Conservation (phyloP, 35 echinoderm and acorn worm genomes). For the Ptychodera flava region DNA sequence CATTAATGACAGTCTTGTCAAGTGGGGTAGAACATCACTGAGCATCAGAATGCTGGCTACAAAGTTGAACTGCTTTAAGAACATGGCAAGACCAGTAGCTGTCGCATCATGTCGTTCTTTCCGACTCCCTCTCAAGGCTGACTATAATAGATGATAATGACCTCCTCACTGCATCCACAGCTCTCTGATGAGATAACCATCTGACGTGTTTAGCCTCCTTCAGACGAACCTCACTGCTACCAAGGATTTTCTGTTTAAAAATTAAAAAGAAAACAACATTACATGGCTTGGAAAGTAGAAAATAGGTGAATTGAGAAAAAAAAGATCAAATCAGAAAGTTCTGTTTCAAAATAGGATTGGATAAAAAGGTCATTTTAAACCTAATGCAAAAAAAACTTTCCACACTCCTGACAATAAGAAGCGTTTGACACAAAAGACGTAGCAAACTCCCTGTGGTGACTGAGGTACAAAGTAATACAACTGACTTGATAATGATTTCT, state of each 20-base stretch:
- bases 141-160: neutral
- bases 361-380: too few relatives aligned
- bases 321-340: too few relatives aligned
- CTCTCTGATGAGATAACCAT: slow-evolving; percentile 5
- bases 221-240: neutral
- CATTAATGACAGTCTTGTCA: slow-evolving; percentile 9
- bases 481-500: too few relatives aligned
- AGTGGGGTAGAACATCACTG: neutral
- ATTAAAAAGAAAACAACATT: neutral
- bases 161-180: neutral
- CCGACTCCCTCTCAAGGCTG: neutral
- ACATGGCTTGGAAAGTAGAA: too few relatives aligned
- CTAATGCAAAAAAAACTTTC: too few relatives aligned
- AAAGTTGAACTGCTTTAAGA: neutral
- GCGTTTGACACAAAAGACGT: too few relatives aligned
- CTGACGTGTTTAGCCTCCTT: slow-evolving; percentile 4
- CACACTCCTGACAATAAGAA: too few relatives aligned
- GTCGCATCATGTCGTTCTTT: neutral
- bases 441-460: too few relatives aligned
- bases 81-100: neutral
- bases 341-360: too few relatives aligned
- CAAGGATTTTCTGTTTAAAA: neutral
- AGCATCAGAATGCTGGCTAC: neutral
- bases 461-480: too few relatives aligned
- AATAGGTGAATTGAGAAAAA: too few relatives aligned